Evolutionary conservation across 2,888 invertebrate species (phyloP), one percentile per base, ranked within the genome.

Genomic region (Hypomecis punctinalis): DNA sequence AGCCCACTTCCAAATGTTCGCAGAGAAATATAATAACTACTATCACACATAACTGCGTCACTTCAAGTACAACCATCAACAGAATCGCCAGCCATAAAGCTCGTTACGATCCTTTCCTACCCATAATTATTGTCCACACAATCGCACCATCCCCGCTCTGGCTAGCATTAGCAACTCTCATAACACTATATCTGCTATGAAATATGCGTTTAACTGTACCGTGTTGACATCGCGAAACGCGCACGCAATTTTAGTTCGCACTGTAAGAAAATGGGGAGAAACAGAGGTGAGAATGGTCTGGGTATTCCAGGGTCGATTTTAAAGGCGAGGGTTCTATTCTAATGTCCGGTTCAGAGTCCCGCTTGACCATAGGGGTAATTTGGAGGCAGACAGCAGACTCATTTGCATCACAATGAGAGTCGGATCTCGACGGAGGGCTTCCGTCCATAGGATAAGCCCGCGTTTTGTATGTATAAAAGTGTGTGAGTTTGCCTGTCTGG

Each of bases 361-460:
- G 86, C 87, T 90, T 91, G 93, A 90, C 92, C 91, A 89, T 87
- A 88, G 86, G 90, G 90, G 88, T 88, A 90, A 91, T 93, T 93
- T 89, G 86, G 84, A 93, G 85, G 91, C 93, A 93, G 93, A 92
- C 93, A 90, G 86, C 90, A 90, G 79, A 86, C 87, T 76, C 86
- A 92, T 92, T 92, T 92, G 91, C 93, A 93, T 93, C 79, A 92
- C 89, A 93, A 93, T 90, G 89, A 85, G 82, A 83, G 74, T 84
- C 82, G 88, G 86, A 89, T 88, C 88, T 85, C 82, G 78, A 63
- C 76, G 73, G 80, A 77, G 77, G 81, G 90, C 79, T 91, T 91
- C 91, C 90, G 89, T 84, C 79, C 81, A 67, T 73, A 78, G 90
- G 90, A 88, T 89, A 87, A 88, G 84, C 87, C 81, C 76, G 79